Percentiles rank a stretch among this genome's conserved stretches.
Conservation (phyloP, 2,888 invertebrate species). For the Athalia circularis region DNA sequence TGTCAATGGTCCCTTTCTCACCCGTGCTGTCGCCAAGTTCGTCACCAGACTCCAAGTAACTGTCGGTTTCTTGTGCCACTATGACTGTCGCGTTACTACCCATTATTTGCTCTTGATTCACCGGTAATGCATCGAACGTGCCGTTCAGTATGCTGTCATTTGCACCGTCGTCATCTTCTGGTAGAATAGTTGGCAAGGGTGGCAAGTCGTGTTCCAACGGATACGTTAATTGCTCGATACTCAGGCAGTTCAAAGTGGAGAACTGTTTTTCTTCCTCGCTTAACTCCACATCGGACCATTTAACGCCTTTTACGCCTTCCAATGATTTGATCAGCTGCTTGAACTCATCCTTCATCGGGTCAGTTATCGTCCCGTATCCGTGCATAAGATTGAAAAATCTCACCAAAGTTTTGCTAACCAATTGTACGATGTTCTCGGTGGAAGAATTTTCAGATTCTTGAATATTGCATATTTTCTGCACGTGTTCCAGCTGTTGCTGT, state of each 20-base stretch:
- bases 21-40: constrained; percentile 47
- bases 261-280: constrained; percentile 61
- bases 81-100: background rate
- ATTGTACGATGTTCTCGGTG: constrained; percentile 75
- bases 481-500: constrained; percentile 72
- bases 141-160: constrained; percentile 6
- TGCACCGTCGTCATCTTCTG: constrained; percentile 49
- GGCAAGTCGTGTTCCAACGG: constrained; percentile 62
- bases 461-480: constrained; percentile 73
- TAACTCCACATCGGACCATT: constrained; percentile 77
- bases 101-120: background rate
- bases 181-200: constrained; percentile 39
- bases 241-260: constrained; percentile 64
- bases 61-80: constrained; percentile 44
- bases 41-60: constrained; percentile 49
- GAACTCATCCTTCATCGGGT: constrained; percentile 77
- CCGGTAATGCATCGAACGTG: background rate
- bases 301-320: constrained; percentile 78
- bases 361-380: constrained; percentile 78
- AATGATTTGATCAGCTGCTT: constrained; percentile 78
- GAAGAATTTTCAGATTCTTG: constrained; percentile 77
- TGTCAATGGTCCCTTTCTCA: background rate
- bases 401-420: constrained; percentile 77
- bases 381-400: constrained; percentile 78
- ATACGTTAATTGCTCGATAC: constrained; percentile 59